These are phyloP conservation scores for Drosophila barbarae DNA, from an alignment of 2,888 invertebrate genomes.

Conservation along the genomic window DNA sequence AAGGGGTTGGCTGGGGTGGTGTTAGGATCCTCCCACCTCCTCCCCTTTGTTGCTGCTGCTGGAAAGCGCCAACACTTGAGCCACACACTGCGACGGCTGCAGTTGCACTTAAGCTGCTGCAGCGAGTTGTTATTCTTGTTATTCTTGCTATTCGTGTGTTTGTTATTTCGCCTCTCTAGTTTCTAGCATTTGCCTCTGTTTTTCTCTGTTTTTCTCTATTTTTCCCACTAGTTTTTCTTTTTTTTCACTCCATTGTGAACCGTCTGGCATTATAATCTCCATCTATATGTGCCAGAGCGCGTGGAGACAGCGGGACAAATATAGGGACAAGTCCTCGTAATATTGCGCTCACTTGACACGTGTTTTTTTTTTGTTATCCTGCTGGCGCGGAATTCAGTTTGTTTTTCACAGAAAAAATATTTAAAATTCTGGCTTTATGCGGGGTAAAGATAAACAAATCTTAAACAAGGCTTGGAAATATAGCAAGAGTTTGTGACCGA, in stretches of 20 bases:
- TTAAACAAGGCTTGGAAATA: not conserved
- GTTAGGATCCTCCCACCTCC: not conserved
- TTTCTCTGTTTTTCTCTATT: not conserved
- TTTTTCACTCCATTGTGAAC: slow-evolving; percentile 37
- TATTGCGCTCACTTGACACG: slow-evolving; percentile 45
- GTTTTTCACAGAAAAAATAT: slow-evolving; percentile 8
- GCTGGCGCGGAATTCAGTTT: slow-evolving; percentile 8
- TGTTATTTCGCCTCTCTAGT: slow-evolving; percentile 22
- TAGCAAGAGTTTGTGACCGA: not conserved
- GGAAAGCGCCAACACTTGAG: slow-evolving; percentile 44
- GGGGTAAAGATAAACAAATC: not conserved
- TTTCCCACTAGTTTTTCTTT: slow-evolving; percentile 6
- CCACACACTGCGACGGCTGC: slow-evolving; percentile 50
- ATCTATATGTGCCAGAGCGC: slow-evolving; percentile 33
- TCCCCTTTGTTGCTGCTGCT: slow-evolving; percentile 16
- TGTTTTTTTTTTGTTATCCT: slow-evolving; percentile 18
- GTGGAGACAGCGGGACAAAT: slow-evolving; percentile 30
- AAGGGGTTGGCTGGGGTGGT: not conserved
- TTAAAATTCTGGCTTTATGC: slow-evolving; percentile 4
- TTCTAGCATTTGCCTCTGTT: not conserved
- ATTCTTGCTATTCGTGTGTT: slow-evolving; percentile 22
- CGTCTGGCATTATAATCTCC: slow-evolving; percentile 54
- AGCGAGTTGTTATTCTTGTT: slow-evolving; percentile 40
- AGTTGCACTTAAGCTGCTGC: slow-evolving; percentile 50
- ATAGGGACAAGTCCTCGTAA: slow-evolving; percentile 25